These are phyloP conservation scores for Sciurus carolinensis DNA, from an alignment of 2,797 vertebrate genomes.

Conservation along the genomic window DNA sequence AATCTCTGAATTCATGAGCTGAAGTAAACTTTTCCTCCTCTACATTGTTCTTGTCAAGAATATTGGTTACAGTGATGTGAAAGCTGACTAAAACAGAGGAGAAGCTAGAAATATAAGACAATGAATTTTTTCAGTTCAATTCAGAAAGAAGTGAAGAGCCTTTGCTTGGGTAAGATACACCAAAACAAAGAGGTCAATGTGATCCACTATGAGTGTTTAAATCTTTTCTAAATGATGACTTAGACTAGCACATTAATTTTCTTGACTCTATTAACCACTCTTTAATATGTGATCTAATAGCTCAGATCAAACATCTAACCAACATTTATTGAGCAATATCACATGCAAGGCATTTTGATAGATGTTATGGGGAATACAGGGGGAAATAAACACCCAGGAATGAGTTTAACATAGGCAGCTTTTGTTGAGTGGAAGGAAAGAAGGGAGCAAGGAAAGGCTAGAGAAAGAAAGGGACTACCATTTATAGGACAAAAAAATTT, in stretches of 20 bases:
- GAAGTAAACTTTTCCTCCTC: too few relatives aligned
- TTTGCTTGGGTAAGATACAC: constrained; percentile 49
- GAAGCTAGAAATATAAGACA: background rate
- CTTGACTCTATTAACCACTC: constrained; percentile 40
- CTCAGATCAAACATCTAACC: constrained; percentile 57
- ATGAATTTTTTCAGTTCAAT: background rate
- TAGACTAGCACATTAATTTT: constrained; percentile 55
- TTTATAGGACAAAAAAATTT: background rate
- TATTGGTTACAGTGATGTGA: too few relatives aligned
- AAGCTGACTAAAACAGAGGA: too few relatives aligned
- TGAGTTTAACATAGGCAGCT: background rate
- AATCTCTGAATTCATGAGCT: too few relatives aligned
- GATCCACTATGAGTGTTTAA: constrained; percentile 22
- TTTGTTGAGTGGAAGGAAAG: background rate
- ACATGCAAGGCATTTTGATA: background rate
- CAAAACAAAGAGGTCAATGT: background rate
- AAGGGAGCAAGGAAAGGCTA: background rate
- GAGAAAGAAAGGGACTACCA: background rate
- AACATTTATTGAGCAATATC: constrained; percentile 50
- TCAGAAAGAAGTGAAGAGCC: background rate
- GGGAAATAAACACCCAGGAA: background rate
- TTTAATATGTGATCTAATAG: constrained; percentile 55
- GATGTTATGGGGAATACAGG: background rate
- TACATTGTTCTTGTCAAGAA: too few relatives aligned
- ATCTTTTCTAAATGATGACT: constrained; percentile 59